Conservation (phyloP, 2,797 vertebrate species). For the Gobio occitaniae region DNA sequence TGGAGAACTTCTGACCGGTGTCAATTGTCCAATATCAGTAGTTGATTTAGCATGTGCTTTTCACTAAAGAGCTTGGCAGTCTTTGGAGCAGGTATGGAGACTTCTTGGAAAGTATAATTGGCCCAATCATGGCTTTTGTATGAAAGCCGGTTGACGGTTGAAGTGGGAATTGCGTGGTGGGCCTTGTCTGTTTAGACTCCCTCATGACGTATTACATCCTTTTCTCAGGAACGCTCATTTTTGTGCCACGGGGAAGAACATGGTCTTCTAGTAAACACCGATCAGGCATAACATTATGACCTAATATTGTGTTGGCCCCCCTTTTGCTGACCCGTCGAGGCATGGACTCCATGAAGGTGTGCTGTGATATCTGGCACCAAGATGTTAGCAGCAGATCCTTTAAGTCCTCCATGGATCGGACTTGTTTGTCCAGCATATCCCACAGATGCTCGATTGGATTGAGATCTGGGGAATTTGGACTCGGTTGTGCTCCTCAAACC, state of each 20-base stretch:
- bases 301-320: no score
- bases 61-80: slow-evolving; percentile 33
- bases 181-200: slow-evolving; percentile 26
- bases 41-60: slow-evolving; percentile 36
- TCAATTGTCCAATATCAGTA: slow-evolving; percentile 46
- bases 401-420: no score
- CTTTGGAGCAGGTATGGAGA: slow-evolving; percentile 5
- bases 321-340: no score
- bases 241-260: slow-evolving; percentile 26
- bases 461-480: no score
- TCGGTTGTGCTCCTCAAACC: no score
- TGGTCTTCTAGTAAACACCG: neutral
- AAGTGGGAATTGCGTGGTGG: neutral
- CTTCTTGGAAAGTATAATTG: slow-evolving; percentile 26
- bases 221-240: slow-evolving; percentile 22
- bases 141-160: slow-evolving; percentile 1
- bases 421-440: no score
- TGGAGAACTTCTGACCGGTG: slow-evolving; percentile 38
- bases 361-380: no score
- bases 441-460: no score
- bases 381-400: no score
- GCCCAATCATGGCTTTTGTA: slow-evolving; percentile 6
- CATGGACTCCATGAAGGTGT: no score
- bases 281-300: no score
- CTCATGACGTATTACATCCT: slow-evolving; percentile 5